These are phyloP conservation scores for Clistopyga incitator DNA, from an alignment of 2,888 invertebrate species.

Conservation along the genomic window DNA sequence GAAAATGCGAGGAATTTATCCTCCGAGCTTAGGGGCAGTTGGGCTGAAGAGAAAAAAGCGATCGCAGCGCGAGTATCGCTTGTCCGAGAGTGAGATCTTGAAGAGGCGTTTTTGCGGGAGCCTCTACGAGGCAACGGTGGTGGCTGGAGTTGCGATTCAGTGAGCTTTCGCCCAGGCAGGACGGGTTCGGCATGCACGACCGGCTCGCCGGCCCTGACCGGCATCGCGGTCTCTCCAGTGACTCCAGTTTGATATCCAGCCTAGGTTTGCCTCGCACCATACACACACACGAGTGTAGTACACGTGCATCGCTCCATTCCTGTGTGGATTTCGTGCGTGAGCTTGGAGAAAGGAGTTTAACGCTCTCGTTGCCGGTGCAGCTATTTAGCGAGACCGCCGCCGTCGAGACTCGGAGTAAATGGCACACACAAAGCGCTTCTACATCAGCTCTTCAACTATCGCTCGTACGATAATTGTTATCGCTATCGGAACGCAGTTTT, in stretches of 20 bases:
- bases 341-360: conserved; percentile 66
- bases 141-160: conserved; percentile 50
- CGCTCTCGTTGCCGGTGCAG: conserved; percentile 58
- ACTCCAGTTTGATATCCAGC: conserved; percentile 30
- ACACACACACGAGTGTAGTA: background rate
- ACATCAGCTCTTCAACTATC: conserved; percentile 36
- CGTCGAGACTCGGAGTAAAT: conserved; percentile 19
- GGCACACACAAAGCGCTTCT: conserved; percentile 31
- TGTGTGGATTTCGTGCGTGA: conserved; percentile 46
- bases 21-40: background rate
- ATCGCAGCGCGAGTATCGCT: conserved; percentile 22
- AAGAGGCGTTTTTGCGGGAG: background rate
- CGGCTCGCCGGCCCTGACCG: conserved; percentile 68
- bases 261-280: background rate
- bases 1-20: conserved; percentile 52
- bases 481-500: background rate
- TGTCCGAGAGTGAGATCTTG: conserved; percentile 53
- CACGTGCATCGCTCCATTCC: conserved; percentile 28
- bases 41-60: background rate
- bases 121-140: background rate
- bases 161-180: conserved; percentile 66
- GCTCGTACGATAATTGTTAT: conserved; percentile 1
- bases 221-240: conserved; percentile 64
- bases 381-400: conserved; percentile 21
- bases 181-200: conserved; percentile 64